phyloP scores from a whole-genome alignment of 2,797 vertebrate species.

The Hypotaenidia philippensis region DNA sequence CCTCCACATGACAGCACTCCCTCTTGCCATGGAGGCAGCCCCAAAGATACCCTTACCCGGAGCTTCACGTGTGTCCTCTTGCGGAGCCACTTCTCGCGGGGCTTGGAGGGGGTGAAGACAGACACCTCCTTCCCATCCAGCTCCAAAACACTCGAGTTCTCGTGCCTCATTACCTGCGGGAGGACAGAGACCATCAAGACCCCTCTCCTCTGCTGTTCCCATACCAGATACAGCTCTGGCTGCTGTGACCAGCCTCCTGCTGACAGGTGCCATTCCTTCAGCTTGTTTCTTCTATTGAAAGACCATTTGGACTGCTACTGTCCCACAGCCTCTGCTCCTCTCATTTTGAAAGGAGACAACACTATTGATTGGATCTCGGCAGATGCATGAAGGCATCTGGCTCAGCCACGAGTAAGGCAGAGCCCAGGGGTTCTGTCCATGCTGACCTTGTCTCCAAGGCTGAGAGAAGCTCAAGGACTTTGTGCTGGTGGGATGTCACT shows the following conservation, averaged over 20 bases:
- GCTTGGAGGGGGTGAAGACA: constrained; percentile 96
- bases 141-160: constrained; percentile 93
- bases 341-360: neutral
- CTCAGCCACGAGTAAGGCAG: rapidly evolving
- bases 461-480: neutral
- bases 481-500: neutral
- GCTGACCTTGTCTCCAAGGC: neutral
- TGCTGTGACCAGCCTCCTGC: neutral
- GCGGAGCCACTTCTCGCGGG: constrained; percentile 96
- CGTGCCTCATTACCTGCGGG: constrained; percentile 94
- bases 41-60: constrained; percentile 80
- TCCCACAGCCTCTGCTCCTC: neutral
- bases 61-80: constrained; percentile 98
- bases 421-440: neutral
- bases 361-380: rapidly evolving
- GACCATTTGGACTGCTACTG: neutral
- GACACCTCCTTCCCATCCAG: constrained; percentile 97
- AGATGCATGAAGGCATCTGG: neutral
- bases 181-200: neutral
- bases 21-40: neutral
- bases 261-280: rapidly evolving
- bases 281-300: neutral
- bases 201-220: neutral
- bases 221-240: neutral
- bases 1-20: rapidly evolving